Base-by-base conservation (phyloP, 2,888 invertebrate genomes). In the Sphecodes monilicornis region DNA sequence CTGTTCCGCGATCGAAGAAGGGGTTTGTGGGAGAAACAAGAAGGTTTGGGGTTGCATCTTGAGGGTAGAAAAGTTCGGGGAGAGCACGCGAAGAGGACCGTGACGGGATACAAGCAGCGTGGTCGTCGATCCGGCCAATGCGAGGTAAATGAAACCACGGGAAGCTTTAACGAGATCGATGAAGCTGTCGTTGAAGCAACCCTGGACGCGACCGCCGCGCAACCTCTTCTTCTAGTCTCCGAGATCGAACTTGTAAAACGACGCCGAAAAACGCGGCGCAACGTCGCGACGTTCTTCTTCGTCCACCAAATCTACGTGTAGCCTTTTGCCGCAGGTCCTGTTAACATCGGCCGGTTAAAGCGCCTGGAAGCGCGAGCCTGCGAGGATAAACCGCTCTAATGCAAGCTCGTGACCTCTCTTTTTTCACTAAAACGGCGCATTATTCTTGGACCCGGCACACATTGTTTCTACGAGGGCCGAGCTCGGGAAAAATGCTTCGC, bases 131-230 rank as follows among this genome's bases (percentile, higher is more conserved):
- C 70, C 73, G 69, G 39, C 36, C 60, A 73, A 86, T 46, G 13
- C 69, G 66, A 74, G 71, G 74, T 87, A 88, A 88, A 84, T 85
- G 91, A 89, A 91, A 88, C 76, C 32, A 50, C 50, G 89, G 82
- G 82, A 89, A 90, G 91, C 86, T 92, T 92, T 92, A 92, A 92
- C 91, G 92, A 92, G 90, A 92, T 92, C 92, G 92, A 92, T 92
- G 90, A 90, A 92, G 88, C 89, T 85, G 83, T 86, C 87, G 84
- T 85, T 82, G 78, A 73, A 86, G 76, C 79, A 41, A 66, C 83
- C 66, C 66, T 57, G 32, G 76, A 41, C 41, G 41, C 80, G 64
- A 81, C 73, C 81, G 39, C 78, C 76, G 81, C 50, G 22, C 22
- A 22, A 3, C 50, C 50, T 50, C 50, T 50, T 22, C 50, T 50